Evolutionary conservation across 2,888 invertebrate genomes (phyloP).

Genomic region (Leucoma salicis): DNA sequence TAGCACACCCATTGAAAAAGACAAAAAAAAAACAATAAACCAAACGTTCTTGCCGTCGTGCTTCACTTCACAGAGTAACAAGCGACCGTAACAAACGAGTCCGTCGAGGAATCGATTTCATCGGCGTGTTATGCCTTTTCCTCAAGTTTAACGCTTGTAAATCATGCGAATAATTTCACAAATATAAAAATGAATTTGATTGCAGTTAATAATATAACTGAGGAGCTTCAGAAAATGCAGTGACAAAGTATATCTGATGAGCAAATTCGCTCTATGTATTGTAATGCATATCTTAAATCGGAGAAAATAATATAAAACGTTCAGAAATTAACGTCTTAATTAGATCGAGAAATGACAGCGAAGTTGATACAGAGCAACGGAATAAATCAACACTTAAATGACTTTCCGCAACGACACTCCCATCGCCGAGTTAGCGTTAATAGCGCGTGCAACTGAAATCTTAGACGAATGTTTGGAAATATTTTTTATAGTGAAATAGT

Average conservation of each 20-base stretch:
- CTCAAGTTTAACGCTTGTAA: not conserved
- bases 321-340: constrained; percentile 65
- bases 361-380: constrained; percentile 55
- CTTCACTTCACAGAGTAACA: constrained; percentile 67
- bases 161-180: not conserved
- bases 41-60: constrained; percentile 54
- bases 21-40: constrained; percentile 58
- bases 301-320: constrained; percentile 59
- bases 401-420: constrained; percentile 77
- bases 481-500: constrained; percentile 68
- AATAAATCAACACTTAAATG: constrained; percentile 77
- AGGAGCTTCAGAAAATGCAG: too few relatives aligned
- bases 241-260: too few relatives aligned
- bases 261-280: not conserved
- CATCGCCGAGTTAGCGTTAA: constrained; percentile 74
- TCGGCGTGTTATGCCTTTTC: constrained; percentile 10
- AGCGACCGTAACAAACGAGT: constrained; percentile 62
- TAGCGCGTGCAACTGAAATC: constrained; percentile 78
- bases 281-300: constrained; percentile 43
- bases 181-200: not conserved
- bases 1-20: constrained; percentile 62
- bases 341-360: constrained; percentile 71
- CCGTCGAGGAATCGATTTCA: constrained; percentile 44
- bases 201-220: too few relatives aligned
- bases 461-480: constrained; percentile 65